phyloP scores from a whole-genome alignment of 30 jellyfish, hydroid and myxozoan genomes.

The Pelagia noctiluca region DNA sequence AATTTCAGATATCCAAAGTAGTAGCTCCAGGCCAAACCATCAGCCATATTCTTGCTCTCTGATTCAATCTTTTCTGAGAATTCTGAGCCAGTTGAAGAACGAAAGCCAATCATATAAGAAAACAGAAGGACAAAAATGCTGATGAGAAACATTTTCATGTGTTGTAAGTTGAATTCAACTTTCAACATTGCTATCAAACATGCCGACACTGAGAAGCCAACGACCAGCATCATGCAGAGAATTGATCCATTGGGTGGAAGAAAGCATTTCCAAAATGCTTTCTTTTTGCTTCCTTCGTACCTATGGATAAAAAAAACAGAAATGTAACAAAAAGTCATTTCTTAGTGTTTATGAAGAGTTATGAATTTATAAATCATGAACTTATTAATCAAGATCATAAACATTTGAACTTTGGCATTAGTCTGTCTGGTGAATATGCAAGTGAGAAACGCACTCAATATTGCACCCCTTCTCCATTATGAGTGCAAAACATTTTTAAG shows the following conservation, averaged over 20 bases:
- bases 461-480: background rate
- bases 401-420: background rate
- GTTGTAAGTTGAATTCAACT: background rate
- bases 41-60: slow-evolving; percentile 80
- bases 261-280: slow-evolving; percentile 49
- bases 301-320: background rate
- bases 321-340: no score
- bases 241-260: slow-evolving; percentile 1
- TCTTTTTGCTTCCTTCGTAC: slow-evolving; percentile 30
- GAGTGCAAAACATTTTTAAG: background rate
- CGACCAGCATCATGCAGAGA: background rate
- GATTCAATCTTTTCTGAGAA: slow-evolving; percentile 67
- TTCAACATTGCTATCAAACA: background rate
- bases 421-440: background rate
- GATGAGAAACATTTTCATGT: background rate
- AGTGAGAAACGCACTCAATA: background rate
- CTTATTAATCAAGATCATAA: background rate
- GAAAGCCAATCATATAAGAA: slow-evolving; percentile 42
- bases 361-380: no score
- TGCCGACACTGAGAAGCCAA: background rate
- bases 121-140: slow-evolving; percentile 24
- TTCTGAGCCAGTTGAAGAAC: slow-evolving; percentile 52
- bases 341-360: no score
- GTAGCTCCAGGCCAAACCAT: slow-evolving; percentile 90
- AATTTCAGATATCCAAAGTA: slow-evolving; percentile 84